Percentiles rank a stretch among this genome's conserved stretches.
phyloP scores from a whole-genome alignment of 1,140 invertebrate species.

The Tetramorium simillimum region DNA sequence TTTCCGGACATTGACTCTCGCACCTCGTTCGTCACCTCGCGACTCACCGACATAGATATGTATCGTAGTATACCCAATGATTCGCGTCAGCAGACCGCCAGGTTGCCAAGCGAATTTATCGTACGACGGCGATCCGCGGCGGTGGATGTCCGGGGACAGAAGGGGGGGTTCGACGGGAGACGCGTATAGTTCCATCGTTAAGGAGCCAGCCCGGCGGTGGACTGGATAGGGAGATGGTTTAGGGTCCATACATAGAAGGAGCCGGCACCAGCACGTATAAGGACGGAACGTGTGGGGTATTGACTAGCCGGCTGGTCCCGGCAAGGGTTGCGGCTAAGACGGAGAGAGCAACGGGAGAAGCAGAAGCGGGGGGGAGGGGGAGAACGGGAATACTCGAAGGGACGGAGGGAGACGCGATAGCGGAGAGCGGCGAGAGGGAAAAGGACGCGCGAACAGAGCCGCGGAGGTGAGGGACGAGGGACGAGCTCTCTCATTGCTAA shows the following conservation, averaged over 20 bases:
- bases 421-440: slow-evolving; percentile 64
- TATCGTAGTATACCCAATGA: slow-evolving; percentile 58
- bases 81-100: slow-evolving; percentile 76
- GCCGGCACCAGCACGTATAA: slow-evolving; percentile 73
- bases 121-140: slow-evolving; percentile 61
- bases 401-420: slow-evolving; percentile 60
- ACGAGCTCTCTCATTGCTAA: slow-evolving; percentile 73
- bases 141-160: slow-evolving; percentile 44
- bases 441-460: slow-evolving; percentile 58
- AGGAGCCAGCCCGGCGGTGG: slow-evolving; percentile 71
- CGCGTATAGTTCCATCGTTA: slow-evolving; percentile 77
- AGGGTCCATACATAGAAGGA: slow-evolving; percentile 74
- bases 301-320: slow-evolving; percentile 81
- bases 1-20: slow-evolving; percentile 35
- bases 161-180: slow-evolving; percentile 51
- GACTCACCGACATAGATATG: slow-evolving; percentile 12
- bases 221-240: slow-evolving; percentile 74
- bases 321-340: slow-evolving; percentile 84
- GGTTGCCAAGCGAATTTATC: slow-evolving; percentile 78
- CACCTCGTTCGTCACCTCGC: slow-evolving; percentile 19
- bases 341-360: slow-evolving; percentile 73
- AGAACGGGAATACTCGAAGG: slow-evolving; percentile 68
- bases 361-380: slow-evolving; percentile 42
- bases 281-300: slow-evolving; percentile 79
- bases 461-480: slow-evolving; percentile 46